Conservation (phyloP, 1,140 invertebrate genomes). For the Dendroctonus ponderosae region DNA sequence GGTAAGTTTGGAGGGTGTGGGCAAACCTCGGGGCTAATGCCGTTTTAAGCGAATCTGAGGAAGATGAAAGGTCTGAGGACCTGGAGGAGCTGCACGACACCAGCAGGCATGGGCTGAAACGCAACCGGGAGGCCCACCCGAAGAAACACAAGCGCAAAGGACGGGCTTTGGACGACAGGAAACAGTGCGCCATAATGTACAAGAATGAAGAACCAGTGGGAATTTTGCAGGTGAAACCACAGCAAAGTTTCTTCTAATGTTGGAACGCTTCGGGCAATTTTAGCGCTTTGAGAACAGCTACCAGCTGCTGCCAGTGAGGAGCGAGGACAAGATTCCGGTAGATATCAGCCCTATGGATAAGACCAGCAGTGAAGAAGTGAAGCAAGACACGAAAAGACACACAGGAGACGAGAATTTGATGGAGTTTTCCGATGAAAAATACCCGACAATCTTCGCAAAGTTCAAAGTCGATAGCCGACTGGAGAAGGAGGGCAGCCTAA, state of each 20-base stretch:
- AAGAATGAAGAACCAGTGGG: conserved; percentile 45
- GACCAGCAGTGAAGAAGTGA: background rate
- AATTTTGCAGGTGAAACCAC: conserved; percentile 41
- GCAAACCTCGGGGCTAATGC: background rate
- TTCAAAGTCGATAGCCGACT: conserved; percentile 39
- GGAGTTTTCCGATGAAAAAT: conserved; percentile 30
- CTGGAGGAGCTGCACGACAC: conserved; percentile 15
- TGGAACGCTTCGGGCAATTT: background rate
- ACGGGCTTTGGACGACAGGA: background rate
- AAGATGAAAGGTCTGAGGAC: conserved; percentile 14
- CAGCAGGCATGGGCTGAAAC: conserved; percentile 14
- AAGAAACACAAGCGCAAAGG: conserved; percentile 6
- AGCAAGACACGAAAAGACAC: conserved; percentile 3
- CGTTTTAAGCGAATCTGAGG: conserved; percentile 8
- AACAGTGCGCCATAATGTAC: conserved; percentile 41
- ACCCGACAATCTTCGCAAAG: conserved; percentile 39
- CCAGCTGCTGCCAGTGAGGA: conserved; percentile 36
- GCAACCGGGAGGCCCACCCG: background rate
- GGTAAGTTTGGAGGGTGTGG: conserved; percentile 5
- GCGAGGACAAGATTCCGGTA: conserved; percentile 28
- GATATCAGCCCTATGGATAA: conserved; percentile 24
- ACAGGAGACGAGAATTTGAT: conserved; percentile 13
- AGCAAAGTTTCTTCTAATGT: background rate
- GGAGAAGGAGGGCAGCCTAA: conserved; percentile 21
- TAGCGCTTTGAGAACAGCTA: conserved; percentile 39